These are phyloP conservation scores for Petrocephalus schoutedeni DNA, from an alignment of 2,797 vertebrate genomes.

Conservation along the genomic window DNA sequence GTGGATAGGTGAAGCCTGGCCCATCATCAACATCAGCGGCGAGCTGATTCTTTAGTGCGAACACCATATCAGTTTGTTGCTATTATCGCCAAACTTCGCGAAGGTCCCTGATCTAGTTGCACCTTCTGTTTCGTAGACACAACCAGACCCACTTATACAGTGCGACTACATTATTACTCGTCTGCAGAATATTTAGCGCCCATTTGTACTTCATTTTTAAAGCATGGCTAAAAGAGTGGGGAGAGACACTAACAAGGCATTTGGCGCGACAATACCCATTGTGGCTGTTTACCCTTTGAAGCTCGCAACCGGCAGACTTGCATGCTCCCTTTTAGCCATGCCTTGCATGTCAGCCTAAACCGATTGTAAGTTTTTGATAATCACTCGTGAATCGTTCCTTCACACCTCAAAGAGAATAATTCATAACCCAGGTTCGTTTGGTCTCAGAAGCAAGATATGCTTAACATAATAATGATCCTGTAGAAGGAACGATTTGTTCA, in stretches of 20 bases:
- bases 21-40: not conserved
- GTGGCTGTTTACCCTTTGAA: not conserved
- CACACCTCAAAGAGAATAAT: conserved; percentile 18
- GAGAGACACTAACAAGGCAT: not conserved
- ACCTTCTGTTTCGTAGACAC: not conserved
- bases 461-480: conserved; percentile 10
- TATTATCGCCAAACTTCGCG: not conserved
- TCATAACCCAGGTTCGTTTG: not conserved
- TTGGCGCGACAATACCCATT: conserved; percentile 1
- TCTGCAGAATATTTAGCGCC: not conserved
- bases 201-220: not conserved
- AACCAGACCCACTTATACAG: not conserved
- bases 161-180: not conserved
- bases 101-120: not conserved
- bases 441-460: conserved; percentile 13
- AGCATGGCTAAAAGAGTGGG: not conserved
- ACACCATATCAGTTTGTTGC: not conserved
- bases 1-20: not conserved
- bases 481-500: conserved; percentile 1
- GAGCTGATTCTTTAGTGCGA: not conserved
- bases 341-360: conserved; percentile 16
- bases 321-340: not conserved
- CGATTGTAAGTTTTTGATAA: conserved; percentile 19
- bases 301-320: not conserved
- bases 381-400: conserved; percentile 14